These are phyloP conservation scores for Drosophila neonasuta DNA, from an alignment of 2,888 invertebrate species.

Conservation along the genomic window DNA sequence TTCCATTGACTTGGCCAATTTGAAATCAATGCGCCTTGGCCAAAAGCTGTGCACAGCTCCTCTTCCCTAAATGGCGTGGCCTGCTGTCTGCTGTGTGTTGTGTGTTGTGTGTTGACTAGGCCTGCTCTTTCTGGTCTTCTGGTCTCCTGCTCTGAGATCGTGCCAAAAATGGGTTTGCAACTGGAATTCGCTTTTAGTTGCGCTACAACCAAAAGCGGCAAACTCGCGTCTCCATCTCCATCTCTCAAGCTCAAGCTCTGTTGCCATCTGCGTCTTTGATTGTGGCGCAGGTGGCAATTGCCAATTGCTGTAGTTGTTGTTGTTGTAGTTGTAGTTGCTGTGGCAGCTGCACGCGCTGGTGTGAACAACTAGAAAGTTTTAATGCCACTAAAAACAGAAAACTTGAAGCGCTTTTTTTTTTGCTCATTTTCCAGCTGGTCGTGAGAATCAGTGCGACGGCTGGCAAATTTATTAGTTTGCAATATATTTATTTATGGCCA, in stretches of 20 bases:
- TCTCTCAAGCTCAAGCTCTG: constrained; percentile 23
- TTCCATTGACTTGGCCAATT: constrained; percentile 49
- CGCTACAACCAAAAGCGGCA: constrained; percentile 48
- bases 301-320: constrained; percentile 28
- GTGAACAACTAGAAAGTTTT: constrained; percentile 76
- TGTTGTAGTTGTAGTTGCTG: not conserved
- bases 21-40: constrained; percentile 63
- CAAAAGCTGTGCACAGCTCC: constrained; percentile 35
- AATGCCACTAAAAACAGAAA: constrained; percentile 35
- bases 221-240: constrained; percentile 27
- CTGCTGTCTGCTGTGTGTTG: constrained; percentile 6
- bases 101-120: constrained; percentile 19
- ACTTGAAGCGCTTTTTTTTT: constrained; percentile 16
- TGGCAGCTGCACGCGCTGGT: constrained; percentile 56
- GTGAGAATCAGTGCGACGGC: constrained; percentile 71
- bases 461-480: constrained; percentile 65
- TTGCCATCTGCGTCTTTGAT: constrained; percentile 26
- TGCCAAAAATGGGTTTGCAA: constrained; percentile 78
- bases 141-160: constrained; percentile 51
- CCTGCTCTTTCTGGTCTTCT: constrained; percentile 30
- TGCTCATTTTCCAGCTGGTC: constrained; percentile 27
- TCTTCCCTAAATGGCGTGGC: constrained; percentile 70
- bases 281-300: constrained; percentile 71
- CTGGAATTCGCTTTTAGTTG: constrained; percentile 76
- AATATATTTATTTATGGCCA: constrained; percentile 65